Evolutionary conservation across 2,113 vertebrate genomes (phyloP).

Genomic region (Tor tambroides): DNA sequence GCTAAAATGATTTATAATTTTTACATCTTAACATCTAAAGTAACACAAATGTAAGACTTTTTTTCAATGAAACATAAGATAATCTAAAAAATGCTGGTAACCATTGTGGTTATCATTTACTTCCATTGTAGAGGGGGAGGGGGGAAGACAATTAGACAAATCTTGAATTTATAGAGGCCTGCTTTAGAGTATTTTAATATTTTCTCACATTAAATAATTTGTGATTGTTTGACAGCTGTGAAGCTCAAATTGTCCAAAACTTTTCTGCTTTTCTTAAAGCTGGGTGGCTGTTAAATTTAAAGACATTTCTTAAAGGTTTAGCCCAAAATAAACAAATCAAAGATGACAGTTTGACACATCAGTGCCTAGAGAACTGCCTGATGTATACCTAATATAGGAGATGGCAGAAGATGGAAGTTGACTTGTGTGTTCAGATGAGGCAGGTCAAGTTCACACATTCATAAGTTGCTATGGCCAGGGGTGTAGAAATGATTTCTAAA

Average conservation of each 20-base stretch:
- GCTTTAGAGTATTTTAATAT: neutral
- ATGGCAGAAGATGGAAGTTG: neutral
- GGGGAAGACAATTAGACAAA: no score
- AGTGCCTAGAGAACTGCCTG: neutral
- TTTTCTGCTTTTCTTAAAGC: neutral
- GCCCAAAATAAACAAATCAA: conserved; percentile 7
- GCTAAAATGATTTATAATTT: no score
- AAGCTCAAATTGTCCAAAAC: neutral
- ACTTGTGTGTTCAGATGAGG: neutral
- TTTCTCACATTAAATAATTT: neutral
- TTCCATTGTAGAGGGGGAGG: no score
- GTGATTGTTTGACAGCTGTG: neutral
- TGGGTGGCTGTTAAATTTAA: neutral
- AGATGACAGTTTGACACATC: conserved; percentile 30
- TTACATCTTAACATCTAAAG: no score
- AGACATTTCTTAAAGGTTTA: neutral
- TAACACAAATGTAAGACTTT: neutral
- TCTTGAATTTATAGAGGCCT: neutral
- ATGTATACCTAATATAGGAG: conserved; percentile 1
- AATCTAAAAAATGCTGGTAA: neutral
- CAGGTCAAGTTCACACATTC: neutral
- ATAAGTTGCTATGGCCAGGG: neutral
- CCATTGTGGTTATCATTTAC: no score
- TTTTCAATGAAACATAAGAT: neutral
- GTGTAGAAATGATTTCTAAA: conserved; percentile 15